Evolutionary conservation across 2,888 invertebrate species (phyloP).

Genomic region (Aquatica leii): DNA sequence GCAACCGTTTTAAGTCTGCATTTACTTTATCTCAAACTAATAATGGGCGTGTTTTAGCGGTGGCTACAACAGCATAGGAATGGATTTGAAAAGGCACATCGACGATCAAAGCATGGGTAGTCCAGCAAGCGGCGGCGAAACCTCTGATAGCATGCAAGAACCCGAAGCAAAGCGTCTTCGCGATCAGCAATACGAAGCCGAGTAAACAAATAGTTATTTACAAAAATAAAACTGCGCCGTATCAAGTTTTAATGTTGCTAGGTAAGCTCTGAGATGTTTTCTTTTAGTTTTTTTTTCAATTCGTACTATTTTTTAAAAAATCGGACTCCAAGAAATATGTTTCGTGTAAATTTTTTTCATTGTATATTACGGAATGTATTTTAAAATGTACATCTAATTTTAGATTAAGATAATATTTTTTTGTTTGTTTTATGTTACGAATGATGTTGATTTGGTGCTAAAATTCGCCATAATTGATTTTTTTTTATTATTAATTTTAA

Average conservation of each 20-base stretch:
- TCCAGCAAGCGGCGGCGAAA: conserved; percentile 53
- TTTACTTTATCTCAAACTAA: too few relatives aligned
- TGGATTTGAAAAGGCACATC: conserved; percentile 58
- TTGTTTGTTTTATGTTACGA: too few relatives aligned
- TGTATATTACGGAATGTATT: conserved; percentile 18
- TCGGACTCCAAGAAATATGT: not conserved
- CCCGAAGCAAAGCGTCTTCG: conserved; percentile 58
- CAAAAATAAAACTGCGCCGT: conserved; percentile 10
- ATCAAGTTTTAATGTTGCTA: conserved; percentile 26
- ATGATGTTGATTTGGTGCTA: conserved; percentile 8
- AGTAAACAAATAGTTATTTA: conserved; percentile 45
- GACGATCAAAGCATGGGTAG: conserved; percentile 56
- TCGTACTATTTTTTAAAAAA: not conserved
- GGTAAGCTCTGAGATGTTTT: conserved; percentile 1
- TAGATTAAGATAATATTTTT: conserved; percentile 11
- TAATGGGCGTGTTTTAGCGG: conserved; percentile 41
- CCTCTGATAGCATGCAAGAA: conserved; percentile 52
- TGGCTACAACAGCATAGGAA: conserved; percentile 51
- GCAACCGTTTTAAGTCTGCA: too few relatives aligned
- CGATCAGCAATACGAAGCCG: conserved; percentile 56
- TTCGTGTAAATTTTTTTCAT: conserved; percentile 11
- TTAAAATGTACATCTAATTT: conserved; percentile 10
- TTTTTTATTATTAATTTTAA: conserved; percentile 3
- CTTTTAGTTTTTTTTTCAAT: not conserved
- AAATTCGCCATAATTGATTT: conserved; percentile 4